These are phyloP conservation scores for Aphodius sticticus DNA, from an alignment of 2,888 invertebrate species.

Conservation along the genomic window DNA sequence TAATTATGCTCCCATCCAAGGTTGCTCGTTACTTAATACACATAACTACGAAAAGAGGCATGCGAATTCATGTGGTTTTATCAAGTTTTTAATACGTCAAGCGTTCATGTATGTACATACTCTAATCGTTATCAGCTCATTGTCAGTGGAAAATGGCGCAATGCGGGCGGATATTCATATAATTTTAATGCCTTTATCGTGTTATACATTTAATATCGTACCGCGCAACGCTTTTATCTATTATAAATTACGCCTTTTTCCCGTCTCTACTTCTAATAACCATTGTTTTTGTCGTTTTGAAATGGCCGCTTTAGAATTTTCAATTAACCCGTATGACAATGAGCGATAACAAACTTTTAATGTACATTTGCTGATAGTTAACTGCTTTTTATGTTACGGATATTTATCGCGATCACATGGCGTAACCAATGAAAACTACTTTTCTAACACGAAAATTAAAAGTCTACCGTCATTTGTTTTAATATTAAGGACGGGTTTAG, in stretches of 20 bases:
- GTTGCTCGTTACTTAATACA: conserved; percentile 4
- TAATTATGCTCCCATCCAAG: background rate
- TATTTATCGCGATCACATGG: too few species aligned
- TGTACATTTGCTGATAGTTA: background rate
- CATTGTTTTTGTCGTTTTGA: background rate
- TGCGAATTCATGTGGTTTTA: background rate
- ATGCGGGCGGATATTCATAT: conserved; percentile 30
- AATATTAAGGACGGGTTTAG: too few species aligned
- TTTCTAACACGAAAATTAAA: too few species aligned
- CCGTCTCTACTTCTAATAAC: background rate
- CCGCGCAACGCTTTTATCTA: background rate
- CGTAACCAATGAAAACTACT: too few species aligned
- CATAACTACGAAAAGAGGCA: conserved; percentile 4
- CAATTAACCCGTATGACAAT: conserved; percentile 4
- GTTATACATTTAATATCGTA: conserved; percentile 4
- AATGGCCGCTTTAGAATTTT: background rate
- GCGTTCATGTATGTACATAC: conserved; percentile 4
- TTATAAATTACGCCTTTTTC: background rate
- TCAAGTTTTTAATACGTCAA: background rate
- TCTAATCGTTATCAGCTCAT: background rate
- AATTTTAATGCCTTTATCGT: conserved; percentile 27
- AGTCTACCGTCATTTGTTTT: too few species aligned
- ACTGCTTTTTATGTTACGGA: background rate
- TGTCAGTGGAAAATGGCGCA: background rate
- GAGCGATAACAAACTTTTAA: background rate